These are phyloP conservation scores for Mormyrus iriodes DNA, from an alignment of 2,113 vertebrate species.

Conservation along the genomic window DNA sequence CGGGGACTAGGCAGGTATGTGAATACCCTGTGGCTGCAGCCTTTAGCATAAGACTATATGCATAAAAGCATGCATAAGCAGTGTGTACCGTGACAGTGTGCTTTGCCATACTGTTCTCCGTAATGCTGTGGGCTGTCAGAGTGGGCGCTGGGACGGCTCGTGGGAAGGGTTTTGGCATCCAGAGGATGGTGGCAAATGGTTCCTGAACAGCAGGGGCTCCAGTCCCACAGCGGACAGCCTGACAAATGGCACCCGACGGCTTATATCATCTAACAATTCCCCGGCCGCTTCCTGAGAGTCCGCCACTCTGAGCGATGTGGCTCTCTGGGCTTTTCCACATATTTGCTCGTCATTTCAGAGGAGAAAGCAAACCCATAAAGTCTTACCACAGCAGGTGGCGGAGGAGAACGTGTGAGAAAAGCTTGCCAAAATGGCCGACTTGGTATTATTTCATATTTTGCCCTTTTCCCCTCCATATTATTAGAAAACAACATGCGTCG, in stretches of 20 bases:
- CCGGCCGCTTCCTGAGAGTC: not conserved
- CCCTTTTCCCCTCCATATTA: not conserved
- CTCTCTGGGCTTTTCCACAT: not conserved
- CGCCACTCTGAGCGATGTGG: not conserved
- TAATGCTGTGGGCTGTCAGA: not conserved
- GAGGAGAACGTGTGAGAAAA: not conserved
- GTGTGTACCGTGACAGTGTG: not conserved
- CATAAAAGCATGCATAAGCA: not conserved
- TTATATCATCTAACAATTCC: not conserved
- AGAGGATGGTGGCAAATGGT: not conserved
- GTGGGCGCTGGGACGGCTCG: not conserved
- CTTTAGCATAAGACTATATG: not conserved
- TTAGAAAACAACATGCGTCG: not conserved
- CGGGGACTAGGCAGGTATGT: not conserved
- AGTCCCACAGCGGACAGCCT: not conserved
- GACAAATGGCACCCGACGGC: not conserved
- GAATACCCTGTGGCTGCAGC: not conserved
- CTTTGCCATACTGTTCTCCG: not conserved
- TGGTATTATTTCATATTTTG: not conserved
- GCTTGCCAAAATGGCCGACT: not conserved
- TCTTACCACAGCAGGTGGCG: conserved; percentile 11
- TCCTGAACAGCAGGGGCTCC: not conserved
- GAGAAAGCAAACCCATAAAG: not conserved
- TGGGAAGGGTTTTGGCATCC: not conserved
- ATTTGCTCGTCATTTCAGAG: not conserved